Conservation (phyloP, 2,888 invertebrate genomes). For the Stictocephala bisonia region DNA sequence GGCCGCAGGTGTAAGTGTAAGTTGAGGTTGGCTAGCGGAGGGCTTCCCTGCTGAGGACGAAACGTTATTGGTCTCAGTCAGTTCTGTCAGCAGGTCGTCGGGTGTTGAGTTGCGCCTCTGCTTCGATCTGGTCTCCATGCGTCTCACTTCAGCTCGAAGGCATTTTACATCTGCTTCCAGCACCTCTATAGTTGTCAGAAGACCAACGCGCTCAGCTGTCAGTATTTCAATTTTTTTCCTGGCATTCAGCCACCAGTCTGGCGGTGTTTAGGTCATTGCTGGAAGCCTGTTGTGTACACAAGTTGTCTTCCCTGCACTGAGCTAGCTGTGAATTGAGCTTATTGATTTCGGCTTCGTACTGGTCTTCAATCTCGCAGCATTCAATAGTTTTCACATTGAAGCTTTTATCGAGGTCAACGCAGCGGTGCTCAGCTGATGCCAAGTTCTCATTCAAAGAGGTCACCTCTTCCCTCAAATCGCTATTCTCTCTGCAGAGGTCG, state of each 20-base stretch:
- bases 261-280: background rate
- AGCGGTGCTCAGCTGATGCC: too few species aligned
- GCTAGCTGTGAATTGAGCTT: background rate
- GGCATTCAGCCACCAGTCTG: background rate
- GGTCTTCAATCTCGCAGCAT: background rate
- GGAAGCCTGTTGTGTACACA: background rate
- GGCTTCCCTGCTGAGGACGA: too few species aligned
- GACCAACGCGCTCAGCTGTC: background rate
- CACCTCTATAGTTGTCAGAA: slow-evolving; percentile 18
- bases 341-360: background rate
- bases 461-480: too few species aligned
- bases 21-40: too few species aligned
- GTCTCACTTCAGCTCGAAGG: slow-evolving; percentile 2
- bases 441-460: too few species aligned
- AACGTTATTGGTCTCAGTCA: background rate
- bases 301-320: background rate
- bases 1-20: too few species aligned
- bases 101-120: background rate
- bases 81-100: background rate
- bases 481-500: too few species aligned
- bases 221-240: background rate
- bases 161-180: background rate
- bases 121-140: background rate
- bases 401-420: too few species aligned
- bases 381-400: slow-evolving; percentile 25